phyloP scores from a whole-genome alignment of 2,113 vertebrate species.

The Chionodraco myersi region DNA sequence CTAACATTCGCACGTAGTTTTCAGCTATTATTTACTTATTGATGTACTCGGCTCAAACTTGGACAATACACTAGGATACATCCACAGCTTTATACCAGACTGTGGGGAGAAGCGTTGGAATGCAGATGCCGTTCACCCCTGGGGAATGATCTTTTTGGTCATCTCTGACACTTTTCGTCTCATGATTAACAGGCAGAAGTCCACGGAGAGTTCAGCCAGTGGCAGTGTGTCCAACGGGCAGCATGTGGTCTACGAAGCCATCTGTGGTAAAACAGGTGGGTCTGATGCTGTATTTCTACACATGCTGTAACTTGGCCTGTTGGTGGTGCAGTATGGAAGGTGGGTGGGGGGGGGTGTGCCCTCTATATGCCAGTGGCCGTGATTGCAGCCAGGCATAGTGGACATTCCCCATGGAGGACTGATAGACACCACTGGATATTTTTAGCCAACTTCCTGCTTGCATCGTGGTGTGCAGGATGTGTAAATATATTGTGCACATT shows the following conservation, averaged over 20 bases:
- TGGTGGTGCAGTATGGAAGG: constrained; percentile 12
- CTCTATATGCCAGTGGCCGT: constrained; percentile 47
- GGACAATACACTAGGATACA: background rate
- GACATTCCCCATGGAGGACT: constrained; percentile 72
- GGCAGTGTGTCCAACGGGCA: constrained; percentile 60
- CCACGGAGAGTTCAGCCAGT: constrained; percentile 64
- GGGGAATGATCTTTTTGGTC: constrained; percentile 31
- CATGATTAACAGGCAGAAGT: constrained; percentile 77
- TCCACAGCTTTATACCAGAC: background rate
- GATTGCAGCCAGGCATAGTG: constrained; percentile 71
- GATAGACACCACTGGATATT: constrained; percentile 69
- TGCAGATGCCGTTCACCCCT: constrained; percentile 12
- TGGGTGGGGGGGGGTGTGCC: constrained; percentile 20
- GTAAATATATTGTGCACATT: constrained; percentile 28
- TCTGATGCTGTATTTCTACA: constrained; percentile 47
- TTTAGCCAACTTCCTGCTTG: constrained; percentile 55
- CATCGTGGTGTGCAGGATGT: constrained; percentile 17
- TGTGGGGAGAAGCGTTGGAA: background rate
- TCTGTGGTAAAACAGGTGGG: constrained; percentile 81
- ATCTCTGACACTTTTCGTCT: constrained; percentile 41
- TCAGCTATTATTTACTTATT: constrained; percentile 14
- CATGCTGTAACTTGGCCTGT: constrained; percentile 25
- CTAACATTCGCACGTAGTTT: constrained; percentile 4
- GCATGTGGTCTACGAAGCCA: constrained; percentile 75
- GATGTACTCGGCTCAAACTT: constrained; percentile 8